Percentiles rank a stretch among this genome's conserved stretches.
These are phyloP conservation scores for Agriopis marginaria DNA, from an alignment of 2,888 invertebrate species.

Conservation along the genomic window DNA sequence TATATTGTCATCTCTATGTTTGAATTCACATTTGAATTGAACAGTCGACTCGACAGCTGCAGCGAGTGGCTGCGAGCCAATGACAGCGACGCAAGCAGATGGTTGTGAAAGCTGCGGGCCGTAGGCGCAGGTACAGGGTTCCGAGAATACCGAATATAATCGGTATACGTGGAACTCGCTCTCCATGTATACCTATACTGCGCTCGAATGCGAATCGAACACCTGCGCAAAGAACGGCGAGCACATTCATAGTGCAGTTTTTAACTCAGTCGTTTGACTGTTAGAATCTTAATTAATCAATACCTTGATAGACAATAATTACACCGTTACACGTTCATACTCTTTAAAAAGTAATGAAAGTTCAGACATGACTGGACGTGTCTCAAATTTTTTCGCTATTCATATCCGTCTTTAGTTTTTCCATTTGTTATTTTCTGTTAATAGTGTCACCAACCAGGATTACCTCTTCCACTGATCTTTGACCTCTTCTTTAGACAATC, in stretches of 20 bases:
- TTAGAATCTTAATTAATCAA: neutral
- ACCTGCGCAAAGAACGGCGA: constrained; percentile 58
- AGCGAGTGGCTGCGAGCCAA: constrained; percentile 52
- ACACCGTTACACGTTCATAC: too few relatives aligned
- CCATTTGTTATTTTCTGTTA: too few relatives aligned
- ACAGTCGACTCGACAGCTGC: constrained; percentile 54
- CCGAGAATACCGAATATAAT: constrained; percentile 84
- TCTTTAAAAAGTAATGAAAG: too few relatives aligned
- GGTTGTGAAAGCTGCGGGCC: constrained; percentile 74
- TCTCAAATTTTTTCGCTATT: too few relatives aligned
- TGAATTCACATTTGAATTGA: constrained; percentile 43
- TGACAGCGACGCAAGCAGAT: constrained; percentile 73
- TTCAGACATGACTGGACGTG: too few relatives aligned
- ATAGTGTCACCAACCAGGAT: too few relatives aligned
- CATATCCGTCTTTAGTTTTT: too few relatives aligned
- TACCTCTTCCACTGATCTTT: too few relatives aligned
- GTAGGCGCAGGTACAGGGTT: constrained; percentile 78
- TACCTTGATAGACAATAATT: too few relatives aligned
- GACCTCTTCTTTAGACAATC: too few relatives aligned
- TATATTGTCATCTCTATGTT: too few relatives aligned
- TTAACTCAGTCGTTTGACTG: neutral
- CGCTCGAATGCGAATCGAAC: constrained; percentile 71
- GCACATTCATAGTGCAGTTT: neutral
- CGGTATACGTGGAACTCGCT: constrained; percentile 78
- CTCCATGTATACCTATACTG: constrained; percentile 59